Evolutionary conservation across 2,888 invertebrate genomes (phyloP).

Genomic region (Watsonalla binaria): DNA sequence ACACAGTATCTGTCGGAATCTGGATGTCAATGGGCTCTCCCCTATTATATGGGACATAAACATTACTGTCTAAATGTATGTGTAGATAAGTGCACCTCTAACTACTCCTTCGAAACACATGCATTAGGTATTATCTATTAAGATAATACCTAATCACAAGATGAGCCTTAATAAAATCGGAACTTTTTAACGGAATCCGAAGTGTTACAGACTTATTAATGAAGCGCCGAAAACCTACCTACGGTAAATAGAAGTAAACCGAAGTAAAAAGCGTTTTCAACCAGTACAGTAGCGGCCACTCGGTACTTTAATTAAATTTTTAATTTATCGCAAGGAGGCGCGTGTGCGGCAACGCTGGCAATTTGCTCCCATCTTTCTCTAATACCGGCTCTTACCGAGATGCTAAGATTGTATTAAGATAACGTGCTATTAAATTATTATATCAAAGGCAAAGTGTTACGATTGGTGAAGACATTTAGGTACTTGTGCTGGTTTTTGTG

Average conservation of each 20-base stretch:
- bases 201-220: neutral
- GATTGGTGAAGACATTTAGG: too few species aligned
- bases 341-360: constrained; percentile 45
- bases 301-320: constrained; percentile 70
- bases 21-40: too few species aligned
- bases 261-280: constrained; percentile 60
- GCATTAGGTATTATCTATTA: too few species aligned
- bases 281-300: constrained; percentile 57
- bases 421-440: constrained; percentile 3
- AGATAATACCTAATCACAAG: too few species aligned
- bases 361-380: constrained; percentile 46
- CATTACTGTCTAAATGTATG: too few species aligned
- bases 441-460: neutral
- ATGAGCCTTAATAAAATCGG: too few species aligned
- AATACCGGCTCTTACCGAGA: constrained; percentile 24
- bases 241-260: constrained; percentile 44
- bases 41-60: too few species aligned
- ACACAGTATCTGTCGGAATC: too few species aligned
- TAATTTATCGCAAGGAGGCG: constrained; percentile 64
- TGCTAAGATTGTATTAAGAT: constrained; percentile 12
- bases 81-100: too few species aligned
- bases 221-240: constrained; percentile 8
- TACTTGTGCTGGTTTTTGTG: too few species aligned
- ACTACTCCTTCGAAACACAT: too few species aligned
- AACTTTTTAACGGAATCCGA: too few species aligned